Evolutionary conservation across 2,797 vertebrate species (phyloP).

Genomic region (Pantherophis vulpinus): DNA sequence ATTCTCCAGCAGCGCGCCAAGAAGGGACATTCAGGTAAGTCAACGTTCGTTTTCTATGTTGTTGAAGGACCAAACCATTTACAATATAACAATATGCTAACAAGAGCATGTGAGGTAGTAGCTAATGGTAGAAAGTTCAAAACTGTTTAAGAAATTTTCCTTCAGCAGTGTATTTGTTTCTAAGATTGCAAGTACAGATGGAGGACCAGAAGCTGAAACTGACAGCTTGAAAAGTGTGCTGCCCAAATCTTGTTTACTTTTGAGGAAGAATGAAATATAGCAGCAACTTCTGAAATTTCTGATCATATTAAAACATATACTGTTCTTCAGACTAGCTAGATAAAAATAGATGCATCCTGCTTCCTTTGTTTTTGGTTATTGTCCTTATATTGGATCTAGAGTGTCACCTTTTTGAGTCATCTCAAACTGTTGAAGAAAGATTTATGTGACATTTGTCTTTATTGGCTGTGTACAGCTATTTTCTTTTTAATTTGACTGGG

Average conservation of each 20-base stretch:
- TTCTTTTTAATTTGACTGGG: not conserved
- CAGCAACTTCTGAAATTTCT: not conserved
- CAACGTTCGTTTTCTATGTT: no score
- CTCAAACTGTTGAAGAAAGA: not conserved
- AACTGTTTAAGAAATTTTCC: not conserved
- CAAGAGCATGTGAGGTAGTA: not conserved
- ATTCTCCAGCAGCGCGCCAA: no score
- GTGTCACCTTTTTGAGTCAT: not conserved
- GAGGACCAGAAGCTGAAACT: not conserved
- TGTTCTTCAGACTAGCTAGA: not conserved
- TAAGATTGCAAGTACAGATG: not conserved
- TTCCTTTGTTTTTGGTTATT: not conserved
- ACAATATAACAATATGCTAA: not conserved
- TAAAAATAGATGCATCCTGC: slow-evolving; percentile 10
- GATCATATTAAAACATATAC: slow-evolving; percentile 13
- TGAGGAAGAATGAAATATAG: slow-evolving; percentile 4
- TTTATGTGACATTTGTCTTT: not conserved
- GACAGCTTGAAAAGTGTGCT: not conserved
- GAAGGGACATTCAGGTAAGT: no score
- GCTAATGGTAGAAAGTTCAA: not conserved
- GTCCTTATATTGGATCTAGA: slow-evolving; percentile 1
- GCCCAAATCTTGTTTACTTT: not conserved
- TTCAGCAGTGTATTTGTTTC: not conserved
- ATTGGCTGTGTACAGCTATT: not conserved
- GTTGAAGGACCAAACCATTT: not conserved